A percentile compares a stretch with the other conserved stretches of the same genome.
Conservation (phyloP, 2,113 vertebrate genomes). For the Caretta caretta region DNA sequence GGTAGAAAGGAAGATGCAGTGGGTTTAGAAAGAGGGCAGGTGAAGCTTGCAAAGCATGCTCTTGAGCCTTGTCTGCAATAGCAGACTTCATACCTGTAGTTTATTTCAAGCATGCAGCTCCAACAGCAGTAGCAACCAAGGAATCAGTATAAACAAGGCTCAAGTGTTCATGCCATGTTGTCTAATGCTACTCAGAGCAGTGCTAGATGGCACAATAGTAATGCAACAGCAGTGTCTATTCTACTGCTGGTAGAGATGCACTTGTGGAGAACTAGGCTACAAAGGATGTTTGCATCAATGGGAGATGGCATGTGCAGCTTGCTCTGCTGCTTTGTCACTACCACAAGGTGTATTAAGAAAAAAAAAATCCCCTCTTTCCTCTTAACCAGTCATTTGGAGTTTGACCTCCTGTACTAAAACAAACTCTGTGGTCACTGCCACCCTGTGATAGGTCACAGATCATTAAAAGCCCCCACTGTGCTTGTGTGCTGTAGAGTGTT, state of each 20-base stretch:
- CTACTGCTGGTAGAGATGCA: background rate
- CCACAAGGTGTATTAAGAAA: background rate
- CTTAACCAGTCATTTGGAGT: background rate
- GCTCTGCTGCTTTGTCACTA: background rate
- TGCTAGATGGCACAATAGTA: background rate
- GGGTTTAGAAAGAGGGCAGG: background rate
- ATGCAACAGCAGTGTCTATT: background rate
- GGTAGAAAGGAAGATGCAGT: background rate
- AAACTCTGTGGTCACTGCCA: background rate
- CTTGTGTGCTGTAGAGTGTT: background rate
- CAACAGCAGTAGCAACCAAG: background rate
- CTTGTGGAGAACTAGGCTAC: background rate
- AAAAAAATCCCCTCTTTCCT: background rate
- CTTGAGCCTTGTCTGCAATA: no score
- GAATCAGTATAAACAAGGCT: background rate
- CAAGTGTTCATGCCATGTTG: background rate
- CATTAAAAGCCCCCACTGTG: background rate
- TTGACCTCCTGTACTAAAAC: background rate
- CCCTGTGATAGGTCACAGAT: background rate
- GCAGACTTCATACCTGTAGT: background rate
- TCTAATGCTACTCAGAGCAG: background rate
- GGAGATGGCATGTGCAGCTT: background rate
- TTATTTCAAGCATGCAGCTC: background rate
- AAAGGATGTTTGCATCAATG: background rate
- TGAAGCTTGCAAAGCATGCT: background rate